A percentile compares a stretch with the other conserved stretches of the same genome.
Conservation (phyloP, 2,797 vertebrate species). For the Xenops minutus region DNA sequence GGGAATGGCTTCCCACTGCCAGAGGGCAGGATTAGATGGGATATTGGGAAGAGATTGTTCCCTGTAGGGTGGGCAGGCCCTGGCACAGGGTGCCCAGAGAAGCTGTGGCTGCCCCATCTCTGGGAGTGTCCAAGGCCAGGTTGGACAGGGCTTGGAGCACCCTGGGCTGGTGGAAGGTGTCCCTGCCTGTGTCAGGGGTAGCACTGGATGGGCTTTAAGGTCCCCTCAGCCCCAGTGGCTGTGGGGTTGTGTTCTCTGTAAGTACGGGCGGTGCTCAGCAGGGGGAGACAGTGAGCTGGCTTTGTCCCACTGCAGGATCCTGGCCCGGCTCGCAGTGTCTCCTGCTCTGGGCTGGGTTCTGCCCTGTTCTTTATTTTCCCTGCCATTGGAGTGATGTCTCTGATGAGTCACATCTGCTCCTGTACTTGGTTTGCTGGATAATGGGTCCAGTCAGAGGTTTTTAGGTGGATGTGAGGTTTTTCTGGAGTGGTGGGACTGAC, state of each 20-base stretch:
- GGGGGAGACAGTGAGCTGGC: conserved; percentile 14
- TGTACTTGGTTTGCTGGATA: background rate
- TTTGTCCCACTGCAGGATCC: rapidly evolving
- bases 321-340: rapidly evolving
- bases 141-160: rapidly evolving
- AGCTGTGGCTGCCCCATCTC: background rate
- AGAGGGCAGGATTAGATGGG: background rate
- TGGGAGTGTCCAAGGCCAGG: background rate
- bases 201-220: background rate
- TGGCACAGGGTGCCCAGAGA: background rate
- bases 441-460: background rate
- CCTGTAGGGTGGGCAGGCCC: rapidly evolving
- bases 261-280: background rate
- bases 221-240: background rate
- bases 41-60: rapidly evolving
- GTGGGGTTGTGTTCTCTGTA: background rate
- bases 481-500: background rate
- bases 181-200: background rate
- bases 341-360: background rate
- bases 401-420: background rate
- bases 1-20: background rate
- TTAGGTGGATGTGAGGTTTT: background rate
- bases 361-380: background rate
- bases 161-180: background rate
- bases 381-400: rapidly evolving